Conservation (phyloP, 2,797 vertebrate species). For the Falco novaeseelandiae region DNA sequence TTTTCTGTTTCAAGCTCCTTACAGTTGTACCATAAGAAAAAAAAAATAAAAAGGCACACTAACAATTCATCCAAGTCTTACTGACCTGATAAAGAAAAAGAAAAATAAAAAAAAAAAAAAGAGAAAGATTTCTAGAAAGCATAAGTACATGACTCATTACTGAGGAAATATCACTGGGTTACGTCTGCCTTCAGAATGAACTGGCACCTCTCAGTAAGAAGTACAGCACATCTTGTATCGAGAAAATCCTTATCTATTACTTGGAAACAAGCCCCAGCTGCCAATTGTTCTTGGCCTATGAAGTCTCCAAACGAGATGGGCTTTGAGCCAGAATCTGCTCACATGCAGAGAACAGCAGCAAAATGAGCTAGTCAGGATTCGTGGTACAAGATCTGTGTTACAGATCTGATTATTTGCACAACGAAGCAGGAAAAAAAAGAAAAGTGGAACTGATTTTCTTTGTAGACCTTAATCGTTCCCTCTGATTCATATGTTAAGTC, state of each 20-base stretch:
- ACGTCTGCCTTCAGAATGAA: background rate
- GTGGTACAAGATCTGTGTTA: background rate
- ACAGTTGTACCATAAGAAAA: background rate
- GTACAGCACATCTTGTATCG: background rate
- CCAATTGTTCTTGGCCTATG: background rate
- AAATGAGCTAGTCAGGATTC: background rate
- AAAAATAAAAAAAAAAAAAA: background rate
- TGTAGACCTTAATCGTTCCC: background rate
- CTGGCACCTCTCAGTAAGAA: background rate
- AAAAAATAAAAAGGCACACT: background rate
- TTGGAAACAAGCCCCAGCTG: background rate
- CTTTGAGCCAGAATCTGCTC: background rate
- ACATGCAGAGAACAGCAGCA: background rate
- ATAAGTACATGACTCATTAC: background rate
- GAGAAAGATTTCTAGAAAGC: background rate
- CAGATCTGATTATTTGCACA: background rate
- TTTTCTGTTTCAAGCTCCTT: background rate
- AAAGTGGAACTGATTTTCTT: background rate
- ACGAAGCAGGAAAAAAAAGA: background rate
- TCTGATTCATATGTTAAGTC: background rate
- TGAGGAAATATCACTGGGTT: background rate
- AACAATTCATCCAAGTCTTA: background rate
- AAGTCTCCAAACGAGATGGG: background rate
- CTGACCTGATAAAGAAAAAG: background rate
- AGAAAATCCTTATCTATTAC: background rate